Base-by-base conservation (phyloP, 2,113 vertebrate genomes). In the Tiliqua scincoides region DNA sequence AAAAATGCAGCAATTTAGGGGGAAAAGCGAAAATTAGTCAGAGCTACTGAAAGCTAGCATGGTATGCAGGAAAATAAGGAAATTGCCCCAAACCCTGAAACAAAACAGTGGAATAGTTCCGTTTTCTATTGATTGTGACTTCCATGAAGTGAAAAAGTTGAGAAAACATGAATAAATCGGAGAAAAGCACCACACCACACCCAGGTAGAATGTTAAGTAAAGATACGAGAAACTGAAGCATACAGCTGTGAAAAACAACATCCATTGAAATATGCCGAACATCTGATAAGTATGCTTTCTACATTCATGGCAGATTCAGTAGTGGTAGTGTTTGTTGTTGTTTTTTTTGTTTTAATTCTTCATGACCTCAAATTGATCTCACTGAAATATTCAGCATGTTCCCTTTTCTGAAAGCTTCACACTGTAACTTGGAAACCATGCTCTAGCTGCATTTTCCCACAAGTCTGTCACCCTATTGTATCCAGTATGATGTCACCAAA, bases 171-270 rank as follows among this genome's bases (percentile, higher is more conserved):
- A 52, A 73, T 62, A 27, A 72, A 73, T 17, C 23, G 3, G 35
- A 62, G 30, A n/a, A 71, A 85, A 85, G 48, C 43, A 35, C 68
- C 68, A 72, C 43, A 35, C 68, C 68, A 72, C 76, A 86, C 85
- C 85, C 85, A 80, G 35, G 68, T 30, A 80, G 23, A 52, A 20
- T 63, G 68, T 27, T 63, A 35, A 62, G 27, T 68, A 54, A 23
- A 86, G 77, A 80, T 86, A 63, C 27, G 21, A 61, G 57, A 80
- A 73, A 15, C 40, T 63, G n/a, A 62, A 74, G 35, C n/a, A 48
- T 54, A 74, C 77, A 54, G 68, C 85, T 86, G 77, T 80, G 30
- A 65, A 63, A 35, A 86, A 80, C 78, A 80, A 52, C 73, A 70
- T 79, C 12, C n/a, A 72, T 32, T 73, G 7, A 86, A 79, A 73